Conservation (phyloP, 2,888 invertebrate species). For the Poecilobothrus nobilitatus region DNA sequence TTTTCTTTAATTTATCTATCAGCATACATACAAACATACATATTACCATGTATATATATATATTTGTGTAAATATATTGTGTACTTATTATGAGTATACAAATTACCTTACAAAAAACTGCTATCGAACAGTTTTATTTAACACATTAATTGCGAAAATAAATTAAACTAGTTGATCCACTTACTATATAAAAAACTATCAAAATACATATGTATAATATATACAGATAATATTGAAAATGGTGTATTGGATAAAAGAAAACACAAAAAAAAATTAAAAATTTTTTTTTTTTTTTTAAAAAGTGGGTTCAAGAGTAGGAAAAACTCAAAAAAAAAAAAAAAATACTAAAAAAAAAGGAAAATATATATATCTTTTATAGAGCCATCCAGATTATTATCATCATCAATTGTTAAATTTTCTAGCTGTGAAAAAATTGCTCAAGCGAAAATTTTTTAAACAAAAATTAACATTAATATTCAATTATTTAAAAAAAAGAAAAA, state of each 20-base stretch:
- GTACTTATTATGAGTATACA: background rate
- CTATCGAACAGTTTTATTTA: background rate
- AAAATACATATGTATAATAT: background rate
- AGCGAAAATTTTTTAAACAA: background rate
- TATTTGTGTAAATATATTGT: background rate
- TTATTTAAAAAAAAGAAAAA: background rate
- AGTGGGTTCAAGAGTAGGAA: background rate
- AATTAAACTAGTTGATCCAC: background rate
- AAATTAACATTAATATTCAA: conserved; percentile 1
- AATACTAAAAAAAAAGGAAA: background rate
- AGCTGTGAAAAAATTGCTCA: background rate
- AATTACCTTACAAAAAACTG: conserved; percentile 1
- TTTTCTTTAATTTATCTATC: too few relatives aligned
- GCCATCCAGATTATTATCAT: conserved; percentile 1
- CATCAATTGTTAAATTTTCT: background rate
- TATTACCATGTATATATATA: background rate
- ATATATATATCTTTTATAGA: background rate
- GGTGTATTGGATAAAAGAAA: too few relatives aligned
- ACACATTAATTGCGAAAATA: conserved; percentile 1
- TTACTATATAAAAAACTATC: too few relatives aligned
- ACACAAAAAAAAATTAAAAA: too few relatives aligned
- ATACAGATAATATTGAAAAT: too few relatives aligned
- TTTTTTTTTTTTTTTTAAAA: too few relatives aligned
- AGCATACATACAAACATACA: too few relatives aligned
- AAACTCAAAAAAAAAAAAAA: background rate